Base-by-base conservation (phyloP, 2,888 invertebrate genomes). In the Troides helena region DNA sequence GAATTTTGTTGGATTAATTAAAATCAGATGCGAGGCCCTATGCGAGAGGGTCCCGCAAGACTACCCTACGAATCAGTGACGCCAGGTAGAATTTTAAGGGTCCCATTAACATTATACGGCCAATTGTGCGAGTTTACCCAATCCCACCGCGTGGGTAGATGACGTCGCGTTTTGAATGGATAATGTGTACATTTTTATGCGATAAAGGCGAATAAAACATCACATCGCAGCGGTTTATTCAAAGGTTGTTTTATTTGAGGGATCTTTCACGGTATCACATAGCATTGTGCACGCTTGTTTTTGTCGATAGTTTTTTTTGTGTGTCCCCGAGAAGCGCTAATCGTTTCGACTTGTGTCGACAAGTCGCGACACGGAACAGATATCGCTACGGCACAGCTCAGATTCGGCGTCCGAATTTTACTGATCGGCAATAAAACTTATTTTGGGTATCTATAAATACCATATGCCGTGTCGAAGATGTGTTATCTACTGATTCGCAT, bases 291-390 rank as follows among this genome's bases (percentile, higher is more conserved):
- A 77, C 76, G 81, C 76, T 74, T 75, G 77, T 78, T 82, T 81
- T 76, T 80, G 74, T 78, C 67, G 65, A 61, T 62, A 73, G 82
- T 86, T 85, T 86, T 83, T 84, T 85, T 86, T 83, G 30, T 83
- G 74, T 76, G 78, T 75, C 71, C 76, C 76, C 71, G 62, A 36
- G 62, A 74, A 73, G 78, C 78, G 84, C 80, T 85, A 85, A 86
- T 86, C 83, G 87, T 75, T 75, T 72, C 74, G 77, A 83, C 86
- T 84, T 88, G 90, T 85, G 82, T 83, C 85, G 89, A 90, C 90
- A 88, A 78, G 89, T 80, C 74, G 75, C 74, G 81, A 89, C 89
- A 83, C 80, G 89, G 83, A 80, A 83, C 76, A 79, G 75, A 77
- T 76, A 69, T 72, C 69, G 58, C 72, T 67, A 57, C 66, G 62